Base-by-base conservation (phyloP, 2,888 invertebrate genomes). In the Apodemia duryi region DNA sequence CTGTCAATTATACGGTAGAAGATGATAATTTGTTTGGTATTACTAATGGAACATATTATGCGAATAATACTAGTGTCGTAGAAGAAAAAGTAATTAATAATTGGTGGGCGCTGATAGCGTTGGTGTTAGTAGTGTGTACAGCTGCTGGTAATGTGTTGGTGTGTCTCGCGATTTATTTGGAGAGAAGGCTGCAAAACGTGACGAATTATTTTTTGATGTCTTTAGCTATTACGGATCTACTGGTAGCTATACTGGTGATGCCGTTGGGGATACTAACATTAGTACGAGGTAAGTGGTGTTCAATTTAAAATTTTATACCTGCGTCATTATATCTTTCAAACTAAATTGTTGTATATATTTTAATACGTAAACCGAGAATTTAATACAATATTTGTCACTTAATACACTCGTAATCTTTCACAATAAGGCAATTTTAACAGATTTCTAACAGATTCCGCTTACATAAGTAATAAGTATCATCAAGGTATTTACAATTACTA, bases 151-250 rank as follows among this genome's bases (percentile, higher is more conserved):
- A 99, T 88, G 96, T 98, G 57, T 91, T 99, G 68, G 99, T 99
- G 62, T 98, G 98, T 78, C 86, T 98, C 74, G 98, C 99, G 35
- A 98, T 99, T 76, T 95, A 96, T 71, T 95, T 97, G 94, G 98
- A 99, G 83, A 94, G 97, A 66, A 93, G 98, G 21, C 91, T 99
- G 68, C 98, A 99, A 88, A 99, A 98, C 92, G 98, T 98, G 68
- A 99, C 98, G 77, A 99, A 99, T 88, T 98, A 98, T 86, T 99
- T 99, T 82, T 93, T 99, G 78, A 96, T 98, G 95, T 98, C 98
- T 6, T 87, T 99, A 80, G 98, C 98, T 65, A 96, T 98, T 72
- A 98, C 98, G 13, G 99, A 99, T 88, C 93, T 98, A 63, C 95
- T 99, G 92, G 98, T 99, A 2, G 98, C 98, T 60, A 94, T 98